Evolutionary conservation across 2,113 vertebrate species (phyloP).

Genomic region (Tinamus guttatus): DNA sequence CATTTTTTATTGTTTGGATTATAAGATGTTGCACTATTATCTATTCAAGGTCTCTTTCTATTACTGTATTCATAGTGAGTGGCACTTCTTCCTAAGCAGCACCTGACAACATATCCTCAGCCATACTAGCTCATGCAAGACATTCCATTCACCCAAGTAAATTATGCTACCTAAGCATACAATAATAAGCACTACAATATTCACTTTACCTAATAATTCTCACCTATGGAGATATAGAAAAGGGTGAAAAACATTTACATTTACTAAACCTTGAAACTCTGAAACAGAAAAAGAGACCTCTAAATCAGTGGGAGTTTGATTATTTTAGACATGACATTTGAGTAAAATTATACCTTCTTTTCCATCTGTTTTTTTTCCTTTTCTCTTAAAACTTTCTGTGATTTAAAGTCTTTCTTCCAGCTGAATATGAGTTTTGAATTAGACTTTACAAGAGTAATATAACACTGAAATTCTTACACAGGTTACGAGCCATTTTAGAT

Average conservation of each 20-base stretch:
- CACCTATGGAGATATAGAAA: neutral
- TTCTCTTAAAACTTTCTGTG: neutral
- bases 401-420: neutral
- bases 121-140: fast-evolving
- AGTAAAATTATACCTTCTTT: neutral
- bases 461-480: neutral
- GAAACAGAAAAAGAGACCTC: neutral
- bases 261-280: neutral
- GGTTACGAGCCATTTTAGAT: neutral
- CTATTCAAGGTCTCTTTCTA: neutral
- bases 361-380: neutral
- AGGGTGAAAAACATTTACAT: neutral
- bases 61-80: neutral
- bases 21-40: neutral
- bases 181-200: neutral
- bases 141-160: neutral
- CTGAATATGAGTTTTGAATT: neutral
- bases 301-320: neutral
- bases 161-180: neutral
- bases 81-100: neutral
- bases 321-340: neutral
- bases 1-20: neutral
- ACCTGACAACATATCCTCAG: fast-evolving
- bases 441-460: neutral
- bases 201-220: neutral